Evolutionary conservation across 2,113 vertebrate species (phyloP), one percentile per base, ranked within the genome.

Genomic region (Paracanthobrama guichenoti): DNA sequence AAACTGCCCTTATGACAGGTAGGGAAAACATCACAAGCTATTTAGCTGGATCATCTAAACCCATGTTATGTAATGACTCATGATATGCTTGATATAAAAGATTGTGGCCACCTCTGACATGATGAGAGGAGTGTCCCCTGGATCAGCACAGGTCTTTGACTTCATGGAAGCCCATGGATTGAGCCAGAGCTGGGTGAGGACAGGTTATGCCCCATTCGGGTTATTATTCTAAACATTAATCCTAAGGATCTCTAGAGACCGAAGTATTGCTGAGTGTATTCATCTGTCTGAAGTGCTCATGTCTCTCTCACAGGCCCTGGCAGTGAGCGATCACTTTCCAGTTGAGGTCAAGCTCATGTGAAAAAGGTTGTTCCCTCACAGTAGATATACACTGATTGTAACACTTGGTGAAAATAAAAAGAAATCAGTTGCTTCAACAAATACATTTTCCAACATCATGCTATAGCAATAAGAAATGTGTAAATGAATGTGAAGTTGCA

Each of bases 291-390:
- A 77, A 71, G 53, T 35, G 6, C 12, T 26, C 85, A 53, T 89
- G 2, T 0, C 79, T 55, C 74, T 78, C 57, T 31, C 85, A 8
- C 90, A 99, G 97, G 96, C 96, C 11, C 84, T 96, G 67, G 95
- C 95, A 28, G 93, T 98, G 86, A 98, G 97, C 0, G 97, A 99
- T 91, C 97, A 98, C 87, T 99, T 94, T 85, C 97, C 97, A 0
- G 97, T 98, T 0, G 96, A 98, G 87, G 94, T 97, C 92, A 91
- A 90, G 74, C 91, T 98, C 86, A 57, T 35, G 11, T 72, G 39
- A 66, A 31, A 46, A n/a, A 67, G 48, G 24, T 31, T 66, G 24
- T 66, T 66, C 16, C 24, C 6, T 50, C 24, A 1, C 60, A 13
- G 78, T 18, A 48, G n/a, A 67, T 67, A 50, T 22, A 50, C 53